phyloP scores from a whole-genome alignment of 2,888 invertebrate genomes.

The Stramonita haemastoma region DNA sequence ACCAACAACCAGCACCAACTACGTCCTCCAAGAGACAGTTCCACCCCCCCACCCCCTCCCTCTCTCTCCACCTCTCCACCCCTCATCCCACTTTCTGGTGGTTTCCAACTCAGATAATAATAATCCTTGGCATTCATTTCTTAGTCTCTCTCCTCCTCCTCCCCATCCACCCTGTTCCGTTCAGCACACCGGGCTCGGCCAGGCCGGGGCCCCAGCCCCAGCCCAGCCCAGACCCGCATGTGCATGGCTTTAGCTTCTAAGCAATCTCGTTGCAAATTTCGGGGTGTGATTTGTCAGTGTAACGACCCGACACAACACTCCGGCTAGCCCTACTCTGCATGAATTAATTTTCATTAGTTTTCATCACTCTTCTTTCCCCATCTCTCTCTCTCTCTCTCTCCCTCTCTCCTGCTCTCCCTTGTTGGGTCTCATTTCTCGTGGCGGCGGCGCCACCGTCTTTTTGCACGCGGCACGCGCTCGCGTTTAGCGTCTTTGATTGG shows the following conservation, averaged over 20 bases:
- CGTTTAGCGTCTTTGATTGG: conserved; percentile 31
- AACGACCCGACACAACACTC: conserved; percentile 2
- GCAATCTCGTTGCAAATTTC: conserved; percentile 21
- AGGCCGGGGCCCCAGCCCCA: too few species aligned
- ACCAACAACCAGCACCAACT: not conserved
- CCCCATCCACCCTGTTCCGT: not conserved
- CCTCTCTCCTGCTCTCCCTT: not conserved
- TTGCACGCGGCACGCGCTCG: conserved; percentile 18
- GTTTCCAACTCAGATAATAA: not conserved
- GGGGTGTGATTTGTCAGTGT: conserved; percentile 30
- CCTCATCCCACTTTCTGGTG: not conserved
- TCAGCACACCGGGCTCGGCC: too few species aligned
- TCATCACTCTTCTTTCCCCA: conserved; percentile 9
- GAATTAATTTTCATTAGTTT: conserved; percentile 33
- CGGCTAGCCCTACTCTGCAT: not conserved
- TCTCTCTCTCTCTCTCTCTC: not conserved
- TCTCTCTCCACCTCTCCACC: not conserved
- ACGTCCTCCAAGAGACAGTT: not conserved
- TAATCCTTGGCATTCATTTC: conserved; percentile 26
- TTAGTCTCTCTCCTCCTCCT: too few species aligned
- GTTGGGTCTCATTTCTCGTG: not conserved
- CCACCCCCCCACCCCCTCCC: not conserved
- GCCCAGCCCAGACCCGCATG: conserved; percentile 18
- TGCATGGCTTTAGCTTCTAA: not conserved
- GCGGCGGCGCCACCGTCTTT: conserved; percentile 10